Base-by-base conservation (phyloP, 2,888 invertebrate genomes). In the Epiblema foenella region DNA sequence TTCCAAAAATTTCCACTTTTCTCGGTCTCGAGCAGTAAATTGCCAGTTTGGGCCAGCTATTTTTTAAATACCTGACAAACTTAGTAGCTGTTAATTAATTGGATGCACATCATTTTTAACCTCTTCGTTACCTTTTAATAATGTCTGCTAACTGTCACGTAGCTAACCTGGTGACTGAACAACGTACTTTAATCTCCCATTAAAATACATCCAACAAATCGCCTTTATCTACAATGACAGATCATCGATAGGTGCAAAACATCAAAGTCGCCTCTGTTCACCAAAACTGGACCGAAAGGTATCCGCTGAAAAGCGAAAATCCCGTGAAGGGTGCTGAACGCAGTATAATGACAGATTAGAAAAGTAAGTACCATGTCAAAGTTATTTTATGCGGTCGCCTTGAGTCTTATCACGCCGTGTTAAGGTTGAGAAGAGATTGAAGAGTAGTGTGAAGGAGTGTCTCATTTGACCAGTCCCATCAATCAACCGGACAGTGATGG, bases 401-500 rank as follows among this genome's bases (percentile, higher is more conserved):
- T 51, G 15, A 15, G 3, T 24, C 51, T 11, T 66, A 62, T 52
- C 52, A 18, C 54, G 0, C 15, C 15, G 39, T 24, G 11, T 0
- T 56, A 62, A 67, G 57, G 71, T 71, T 29, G 46, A 18, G 46
- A 49, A 15, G 12, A 12, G 7, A 15, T 17, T 11, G 0, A 15
- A 20, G 12, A 8, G 15, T 15, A 18, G 37, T 49, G 62, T 58
- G 60, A 66, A 58, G 42, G 58, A 33, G 49, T 42, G 69, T 72
- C 75, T 76, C 73, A 75, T 76, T 76, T 74, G 76, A 69, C 71
- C 70, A 73, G 66, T 68, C 69, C 72, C 76, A 76, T 76, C 76
- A 73, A 76, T 76, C 76, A 71, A n/a, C 58, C 57, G 73, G 75
- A 75, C 75, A 74, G 73, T 76, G 76, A 75, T 76, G 75, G 72